These are phyloP conservation scores for Eumaeus atala DNA, from an alignment of 1,140 invertebrate genomes.

Conservation along the genomic window DNA sequence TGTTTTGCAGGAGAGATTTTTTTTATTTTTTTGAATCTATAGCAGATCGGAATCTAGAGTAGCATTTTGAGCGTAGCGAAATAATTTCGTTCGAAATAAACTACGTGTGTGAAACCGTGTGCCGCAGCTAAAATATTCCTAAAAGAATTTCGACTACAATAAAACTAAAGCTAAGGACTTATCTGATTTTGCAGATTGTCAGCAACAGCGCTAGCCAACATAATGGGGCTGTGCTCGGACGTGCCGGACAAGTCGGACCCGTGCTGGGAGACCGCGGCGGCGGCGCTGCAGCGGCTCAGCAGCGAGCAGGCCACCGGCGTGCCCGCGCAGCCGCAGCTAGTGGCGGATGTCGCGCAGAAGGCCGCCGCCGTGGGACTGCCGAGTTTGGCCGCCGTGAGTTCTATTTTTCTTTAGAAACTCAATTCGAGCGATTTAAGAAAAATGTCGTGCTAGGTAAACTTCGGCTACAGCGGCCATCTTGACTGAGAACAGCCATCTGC, in stretches of 20 bases:
- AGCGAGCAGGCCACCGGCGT: conserved; percentile 35
- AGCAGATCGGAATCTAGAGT: too few species aligned
- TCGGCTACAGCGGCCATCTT: too few species aligned
- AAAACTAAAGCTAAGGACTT: too few species aligned
- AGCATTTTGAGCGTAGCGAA: too few species aligned
- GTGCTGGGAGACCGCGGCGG: conserved; percentile 32
- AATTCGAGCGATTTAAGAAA: neutral
- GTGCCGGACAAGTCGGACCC: conserved; percentile 29
- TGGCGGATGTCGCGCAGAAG: conserved; percentile 32
- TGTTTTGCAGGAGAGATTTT: too few species aligned
- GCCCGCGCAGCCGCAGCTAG: conserved; percentile 28
- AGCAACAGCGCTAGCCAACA: conserved; percentile 41
- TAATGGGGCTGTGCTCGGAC: conserved; percentile 47
- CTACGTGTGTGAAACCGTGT: too few species aligned
- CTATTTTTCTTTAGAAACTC: neutral
- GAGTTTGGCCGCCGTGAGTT: conserved; percentile 29
- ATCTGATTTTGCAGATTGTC: conserved; percentile 50
- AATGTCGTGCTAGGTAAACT: too few species aligned
- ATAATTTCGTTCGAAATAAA: too few species aligned
- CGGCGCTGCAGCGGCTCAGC: conserved; percentile 32
- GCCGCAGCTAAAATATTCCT: too few species aligned
- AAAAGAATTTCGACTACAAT: too few species aligned
- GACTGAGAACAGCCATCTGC: too few species aligned
- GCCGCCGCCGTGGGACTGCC: conserved; percentile 37
- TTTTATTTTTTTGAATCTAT: too few species aligned